Evolutionary conservation across 1,140 invertebrate genomes (phyloP), one percentile per base, ranked within the genome.

Genomic region (Bombus soroeensis): DNA sequence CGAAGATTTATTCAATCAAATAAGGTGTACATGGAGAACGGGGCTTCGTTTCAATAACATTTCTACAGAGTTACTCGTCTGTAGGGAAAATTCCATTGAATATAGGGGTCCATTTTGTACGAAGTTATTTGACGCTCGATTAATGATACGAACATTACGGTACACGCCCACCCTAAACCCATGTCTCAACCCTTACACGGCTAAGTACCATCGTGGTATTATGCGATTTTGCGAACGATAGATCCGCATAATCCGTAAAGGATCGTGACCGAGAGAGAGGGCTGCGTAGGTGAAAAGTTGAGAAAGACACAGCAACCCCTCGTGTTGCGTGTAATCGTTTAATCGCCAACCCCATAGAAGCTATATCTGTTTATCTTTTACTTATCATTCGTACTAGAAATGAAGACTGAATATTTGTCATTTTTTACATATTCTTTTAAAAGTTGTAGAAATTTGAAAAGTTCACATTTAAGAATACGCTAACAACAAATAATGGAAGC

Each of bases 51-150:
- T 80, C 83, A 80, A 74, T 81, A 85, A 74, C 62, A 43, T 81
- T 74, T 81, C 57, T 57, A 81, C 32, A 66, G 71, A 74, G 72
- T 81, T 47, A 81, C 70, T 81, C 77, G 71, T 53, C 71, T 59
- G 83, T 90, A 86, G 28, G 89, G 86, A 88, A 90, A 90, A 90
- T 90, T 90, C 89, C 87, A 83, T 83, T 77, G 83, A 88, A 83
- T 83, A 83, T 86, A 87, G 57, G 81, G 81, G 80, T 91, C 81
- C 89, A 91, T 90, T 91, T 90, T 90, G 79, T 32, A 53, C 83
- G 47, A 73, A 89, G 90, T 91, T 91, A 91, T 91, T 91, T 88
- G 89, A 91, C 87, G 90, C 90, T 91, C 90, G 90, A 91, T 91
- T 90, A 91, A 91, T 91, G 87, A 85, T 85, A 91, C 89, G 89